phyloP scores from a whole-genome alignment of 2,797 vertebrate genomes.

The Craterocephalus amniculus region DNA sequence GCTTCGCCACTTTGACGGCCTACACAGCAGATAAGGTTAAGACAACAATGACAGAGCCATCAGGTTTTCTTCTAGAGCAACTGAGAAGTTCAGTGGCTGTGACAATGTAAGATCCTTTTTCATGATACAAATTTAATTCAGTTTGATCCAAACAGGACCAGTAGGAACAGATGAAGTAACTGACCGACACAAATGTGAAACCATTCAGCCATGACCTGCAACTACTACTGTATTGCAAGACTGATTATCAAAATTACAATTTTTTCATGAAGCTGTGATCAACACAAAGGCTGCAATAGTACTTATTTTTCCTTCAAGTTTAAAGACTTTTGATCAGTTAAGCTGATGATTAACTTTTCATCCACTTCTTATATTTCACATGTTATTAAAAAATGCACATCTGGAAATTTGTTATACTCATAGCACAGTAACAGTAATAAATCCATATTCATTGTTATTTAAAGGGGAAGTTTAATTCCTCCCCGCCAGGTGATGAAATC shows the following conservation, averaged over 20 bases:
- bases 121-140: slow-evolving; percentile 10
- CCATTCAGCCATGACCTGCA: slow-evolving; percentile 18
- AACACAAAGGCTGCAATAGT: background rate
- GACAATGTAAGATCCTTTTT: slow-evolving; percentile 9
- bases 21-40: slow-evolving; percentile 67
- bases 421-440: too few species aligned
- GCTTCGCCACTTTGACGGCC: slow-evolving; percentile 58
- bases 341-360: background rate
- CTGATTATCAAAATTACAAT: too few species aligned
- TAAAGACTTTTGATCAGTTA: background rate
- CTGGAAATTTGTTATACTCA: background rate
- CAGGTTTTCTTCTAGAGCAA: slow-evolving; percentile 52
- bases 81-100: slow-evolving; percentile 28
- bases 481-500: too few species aligned
- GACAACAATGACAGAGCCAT: slow-evolving; percentile 67
- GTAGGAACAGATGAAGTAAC: slow-evolving; percentile 15
- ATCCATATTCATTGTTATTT: too few species aligned
- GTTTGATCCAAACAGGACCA: slow-evolving; percentile 31
- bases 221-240: too few species aligned
- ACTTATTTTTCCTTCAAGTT: background rate
- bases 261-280: background rate
- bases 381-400: background rate
- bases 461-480: too few species aligned
- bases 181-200: slow-evolving; percentile 15
- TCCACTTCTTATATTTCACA: background rate